These are phyloP conservation scores for Gerris lacustris DNA, from an alignment of 2,888 invertebrate species.

Conservation along the genomic window DNA sequence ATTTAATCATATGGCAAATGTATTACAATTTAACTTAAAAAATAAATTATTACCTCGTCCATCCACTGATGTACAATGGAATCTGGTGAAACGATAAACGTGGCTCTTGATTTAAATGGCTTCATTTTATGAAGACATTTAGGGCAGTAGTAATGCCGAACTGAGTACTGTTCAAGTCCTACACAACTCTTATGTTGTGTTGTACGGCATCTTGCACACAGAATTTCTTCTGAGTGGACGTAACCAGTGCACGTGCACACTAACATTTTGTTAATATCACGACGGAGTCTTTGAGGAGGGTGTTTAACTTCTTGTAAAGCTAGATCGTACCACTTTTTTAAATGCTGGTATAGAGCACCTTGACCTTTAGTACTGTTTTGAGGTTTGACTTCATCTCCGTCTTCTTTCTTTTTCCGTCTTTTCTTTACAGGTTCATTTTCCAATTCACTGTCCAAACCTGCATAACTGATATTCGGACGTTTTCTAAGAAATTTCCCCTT, in stretches of 20 bases:
- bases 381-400: not conserved
- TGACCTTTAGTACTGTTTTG: conserved; percentile 5
- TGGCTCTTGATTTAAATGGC: conserved; percentile 46
- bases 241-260: conserved; percentile 35
- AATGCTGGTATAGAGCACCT: conserved; percentile 15
- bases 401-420: conserved; percentile 6
- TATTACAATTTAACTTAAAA: too few species aligned
- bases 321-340: conserved; percentile 15
- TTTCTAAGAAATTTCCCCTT: not conserved
- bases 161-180: conserved; percentile 37
- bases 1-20: too few species aligned
- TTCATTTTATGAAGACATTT: conserved; percentile 47
- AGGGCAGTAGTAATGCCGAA: conserved; percentile 47
- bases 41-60: conserved; percentile 40
- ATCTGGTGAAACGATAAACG: conserved; percentile 58
- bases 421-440: not conserved
- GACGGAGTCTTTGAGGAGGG: not conserved
- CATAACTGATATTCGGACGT: not conserved
- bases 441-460: not conserved
- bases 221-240: conserved; percentile 34
- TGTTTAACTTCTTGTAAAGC: conserved; percentile 21
- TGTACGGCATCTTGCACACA: conserved; percentile 47
- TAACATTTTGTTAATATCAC: conserved; percentile 35
- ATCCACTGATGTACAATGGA: conserved; percentile 59
- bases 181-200: conserved; percentile 55